These are phyloP conservation scores for Diaperis boleti DNA, from an alignment of 2,888 invertebrate species.

Conservation along the genomic window DNA sequence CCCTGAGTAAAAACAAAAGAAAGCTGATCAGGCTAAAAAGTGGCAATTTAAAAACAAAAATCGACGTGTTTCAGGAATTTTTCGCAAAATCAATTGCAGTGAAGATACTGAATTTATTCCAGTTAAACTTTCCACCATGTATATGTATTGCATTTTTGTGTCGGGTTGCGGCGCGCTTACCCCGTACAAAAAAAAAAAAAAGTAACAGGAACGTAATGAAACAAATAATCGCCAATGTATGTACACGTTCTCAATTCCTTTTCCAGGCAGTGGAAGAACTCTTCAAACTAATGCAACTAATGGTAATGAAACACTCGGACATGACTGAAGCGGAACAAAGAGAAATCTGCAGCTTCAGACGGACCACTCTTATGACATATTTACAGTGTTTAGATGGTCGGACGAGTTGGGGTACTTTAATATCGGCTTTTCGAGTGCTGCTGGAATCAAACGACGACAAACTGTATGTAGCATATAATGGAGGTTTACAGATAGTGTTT, in stretches of 20 bases:
- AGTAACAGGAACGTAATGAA: too few relatives aligned
- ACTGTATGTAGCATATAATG: conserved; percentile 89
- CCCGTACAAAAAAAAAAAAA: too few relatives aligned
- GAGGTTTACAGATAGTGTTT: conserved; percentile 85
- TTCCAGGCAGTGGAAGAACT: conserved; percentile 88
- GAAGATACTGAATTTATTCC: too few relatives aligned
- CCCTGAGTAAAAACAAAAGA: too few relatives aligned
- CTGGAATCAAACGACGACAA: conserved; percentile 92
- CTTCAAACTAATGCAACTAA: conserved; percentile 89
- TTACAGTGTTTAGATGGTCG: conserved; percentile 83
- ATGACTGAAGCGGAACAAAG: conserved; percentile 80
- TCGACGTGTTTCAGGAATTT: too few relatives aligned
- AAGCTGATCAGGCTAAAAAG: too few relatives aligned
- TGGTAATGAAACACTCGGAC: conserved; percentile 87
- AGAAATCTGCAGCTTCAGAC: conserved; percentile 87
- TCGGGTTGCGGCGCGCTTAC: too few relatives aligned
- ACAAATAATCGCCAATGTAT: too few relatives aligned
- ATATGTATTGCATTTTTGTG: too few relatives aligned
- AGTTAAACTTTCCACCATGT: too few relatives aligned
- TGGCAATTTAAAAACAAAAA: too few relatives aligned
- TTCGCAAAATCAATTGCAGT: too few relatives aligned
- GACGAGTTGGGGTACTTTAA: conserved; percentile 94
- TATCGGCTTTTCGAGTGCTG: conserved; percentile 88
- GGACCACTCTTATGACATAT: conserved; percentile 89
- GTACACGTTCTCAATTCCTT: not conserved